These are phyloP conservation scores for Pituophis catenifer DNA, from an alignment of 2,113 vertebrate genomes.

Conservation along the genomic window DNA sequence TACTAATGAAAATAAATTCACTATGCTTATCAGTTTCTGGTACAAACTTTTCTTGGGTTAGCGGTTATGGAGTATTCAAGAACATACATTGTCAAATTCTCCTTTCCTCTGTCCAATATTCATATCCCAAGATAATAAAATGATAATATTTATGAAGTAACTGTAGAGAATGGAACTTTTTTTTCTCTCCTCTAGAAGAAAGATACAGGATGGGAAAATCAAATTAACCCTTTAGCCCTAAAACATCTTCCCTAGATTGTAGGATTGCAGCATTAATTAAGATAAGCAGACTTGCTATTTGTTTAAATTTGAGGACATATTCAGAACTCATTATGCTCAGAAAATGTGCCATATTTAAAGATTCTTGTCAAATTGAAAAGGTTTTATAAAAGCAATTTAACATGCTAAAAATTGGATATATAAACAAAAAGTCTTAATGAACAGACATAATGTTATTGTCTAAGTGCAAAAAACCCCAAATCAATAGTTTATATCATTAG, in stretches of 20 bases:
- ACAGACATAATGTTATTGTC: not conserved
- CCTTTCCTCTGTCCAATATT: not conserved
- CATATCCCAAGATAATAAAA: not conserved
- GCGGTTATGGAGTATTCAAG: not conserved
- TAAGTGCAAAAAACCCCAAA: not conserved
- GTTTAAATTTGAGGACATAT: not conserved
- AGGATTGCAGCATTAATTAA: not conserved
- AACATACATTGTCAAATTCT: not conserved
- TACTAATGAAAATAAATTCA: not conserved
- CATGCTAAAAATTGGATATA: not conserved
- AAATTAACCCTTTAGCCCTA: not conserved
- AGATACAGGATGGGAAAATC: not conserved
- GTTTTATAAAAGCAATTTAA: not conserved
- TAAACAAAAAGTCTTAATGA: not conserved
- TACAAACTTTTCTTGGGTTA: not conserved
- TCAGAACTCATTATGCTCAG: not conserved
- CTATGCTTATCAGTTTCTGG: not conserved
- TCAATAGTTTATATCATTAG: not conserved
- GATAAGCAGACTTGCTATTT: not conserved
- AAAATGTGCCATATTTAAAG: not conserved
- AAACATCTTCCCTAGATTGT: not conserved
- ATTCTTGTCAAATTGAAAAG: not conserved
- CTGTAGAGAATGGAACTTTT: not conserved
- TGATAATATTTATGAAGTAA: not conserved
- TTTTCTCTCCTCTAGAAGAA: not conserved